Percentiles rank a stretch among this genome's conserved stretches.
phyloP scores from a whole-genome alignment of 2,888 invertebrate genomes.

The Lottia scabra region DNA sequence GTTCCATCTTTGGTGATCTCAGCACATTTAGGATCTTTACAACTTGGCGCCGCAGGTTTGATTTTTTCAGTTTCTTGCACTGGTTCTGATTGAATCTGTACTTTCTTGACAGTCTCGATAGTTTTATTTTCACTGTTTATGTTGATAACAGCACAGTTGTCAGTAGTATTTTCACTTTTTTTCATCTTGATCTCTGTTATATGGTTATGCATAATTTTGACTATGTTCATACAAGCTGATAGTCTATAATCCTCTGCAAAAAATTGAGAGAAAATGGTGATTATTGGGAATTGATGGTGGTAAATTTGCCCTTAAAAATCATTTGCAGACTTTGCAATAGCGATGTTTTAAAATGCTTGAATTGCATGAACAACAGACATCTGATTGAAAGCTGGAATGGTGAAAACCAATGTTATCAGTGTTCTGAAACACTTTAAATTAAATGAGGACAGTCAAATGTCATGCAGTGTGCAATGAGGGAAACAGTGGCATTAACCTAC shows the following conservation, averaged over 20 bases:
- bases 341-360: too few species aligned
- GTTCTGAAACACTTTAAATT: too few species aligned
- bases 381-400: too few species aligned
- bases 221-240: constrained; percentile 86
- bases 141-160: constrained; percentile 31
- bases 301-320: too few species aligned
- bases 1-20: constrained; percentile 1
- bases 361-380: too few species aligned
- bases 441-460: too few species aligned
- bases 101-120: background rate
- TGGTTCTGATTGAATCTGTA: background rate
- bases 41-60: background rate
- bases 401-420: too few species aligned
- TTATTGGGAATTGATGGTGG: too few species aligned
- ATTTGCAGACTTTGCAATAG: too few species aligned
- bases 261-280: background rate
- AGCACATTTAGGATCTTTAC: constrained; percentile 1
- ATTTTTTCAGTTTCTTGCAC: background rate
- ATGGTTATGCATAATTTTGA: constrained; percentile 80
- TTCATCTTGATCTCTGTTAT: background rate
- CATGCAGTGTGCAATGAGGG: too few species aligned
- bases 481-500: too few species aligned
- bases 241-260: constrained; percentile 85
- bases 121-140: constrained; percentile 19
- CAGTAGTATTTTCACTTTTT: constrained; percentile 32